Conservation (phyloP, 2,888 invertebrate species). For the Carterocephalus palaemon region DNA sequence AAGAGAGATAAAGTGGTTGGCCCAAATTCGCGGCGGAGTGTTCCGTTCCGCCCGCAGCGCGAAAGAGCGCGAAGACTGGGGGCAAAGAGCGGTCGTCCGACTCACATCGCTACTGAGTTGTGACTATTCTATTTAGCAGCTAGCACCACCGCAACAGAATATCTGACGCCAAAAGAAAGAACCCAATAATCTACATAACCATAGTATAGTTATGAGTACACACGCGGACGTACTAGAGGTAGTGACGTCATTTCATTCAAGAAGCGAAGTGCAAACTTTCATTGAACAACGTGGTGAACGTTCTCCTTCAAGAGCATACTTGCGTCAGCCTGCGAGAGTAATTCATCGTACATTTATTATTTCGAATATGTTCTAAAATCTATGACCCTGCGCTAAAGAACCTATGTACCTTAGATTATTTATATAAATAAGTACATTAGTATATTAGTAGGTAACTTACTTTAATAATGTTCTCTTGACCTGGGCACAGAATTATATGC, state of each 20-base stretch:
- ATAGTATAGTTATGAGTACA: constrained; percentile 37
- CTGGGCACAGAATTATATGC: no score
- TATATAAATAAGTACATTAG: no score
- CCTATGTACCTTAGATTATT: no score
- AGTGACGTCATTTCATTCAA: constrained; percentile 73
- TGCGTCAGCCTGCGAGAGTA: constrained; percentile 9
- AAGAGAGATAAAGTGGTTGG: constrained; percentile 54
- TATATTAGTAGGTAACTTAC: no score
- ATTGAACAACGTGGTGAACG: constrained; percentile 49
- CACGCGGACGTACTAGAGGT: constrained; percentile 41
- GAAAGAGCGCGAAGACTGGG: constrained; percentile 59
- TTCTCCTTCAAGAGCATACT: constrained; percentile 28
- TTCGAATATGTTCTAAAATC: no score
- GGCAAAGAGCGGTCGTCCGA: constrained; percentile 56
- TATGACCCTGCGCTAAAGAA: no score
- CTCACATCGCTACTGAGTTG: constrained; percentile 76
- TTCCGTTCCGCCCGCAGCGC: constrained; percentile 56
- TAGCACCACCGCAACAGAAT: constrained; percentile 52
- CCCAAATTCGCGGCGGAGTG: constrained; percentile 63
- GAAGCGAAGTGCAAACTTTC: constrained; percentile 49
- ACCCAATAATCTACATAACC: constrained; percentile 53
- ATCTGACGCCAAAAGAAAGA: constrained; percentile 70
- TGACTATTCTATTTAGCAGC: constrained; percentile 62
- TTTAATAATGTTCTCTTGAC: no score
- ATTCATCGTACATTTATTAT: background rate